Percentiles rank a stretch among this genome's conserved stretches.
phyloP scores from a whole-genome alignment of 2,888 invertebrate genomes.

The Ernsta delagoae region DNA sequence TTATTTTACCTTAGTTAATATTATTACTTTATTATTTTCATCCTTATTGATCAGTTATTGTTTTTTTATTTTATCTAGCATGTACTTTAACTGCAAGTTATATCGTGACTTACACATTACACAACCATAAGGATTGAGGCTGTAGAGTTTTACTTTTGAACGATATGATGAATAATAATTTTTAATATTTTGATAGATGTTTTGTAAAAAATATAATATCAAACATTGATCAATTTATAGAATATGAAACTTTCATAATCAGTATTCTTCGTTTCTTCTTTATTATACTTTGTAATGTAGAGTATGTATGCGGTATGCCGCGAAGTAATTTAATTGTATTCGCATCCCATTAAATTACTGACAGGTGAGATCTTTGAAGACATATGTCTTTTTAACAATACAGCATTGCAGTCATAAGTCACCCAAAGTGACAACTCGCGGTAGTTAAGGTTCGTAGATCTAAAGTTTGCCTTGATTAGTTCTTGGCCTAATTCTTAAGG shows the following conservation, averaged over 20 bases:
- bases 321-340: conserved; percentile 4
- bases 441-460: conserved; percentile 67
- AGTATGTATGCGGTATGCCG: not conserved
- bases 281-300: not conserved
- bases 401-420: conserved; percentile 53
- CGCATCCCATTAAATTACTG: conserved; percentile 12
- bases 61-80: no score
- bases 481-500: conserved; percentile 74
- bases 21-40: not conserved
- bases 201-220: no score
- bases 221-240: no score
- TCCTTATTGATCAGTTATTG: no score
- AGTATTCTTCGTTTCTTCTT: no score
- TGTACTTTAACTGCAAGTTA: no score
- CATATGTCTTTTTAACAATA: conserved; percentile 34
- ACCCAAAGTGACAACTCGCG: conserved; percentile 62
- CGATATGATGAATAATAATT: no score
- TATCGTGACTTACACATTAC: no score
- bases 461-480: conserved; percentile 60
- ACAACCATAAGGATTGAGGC: no score
- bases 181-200: no score
- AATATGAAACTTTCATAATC: no score
- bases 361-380: conserved; percentile 26
- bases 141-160: no score
- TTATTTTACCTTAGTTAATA: not conserved